Percentiles rank a stretch among this genome's conserved stretches.
phyloP scores from a whole-genome alignment of 2,888 invertebrate genomes.

The Helleia helle region DNA sequence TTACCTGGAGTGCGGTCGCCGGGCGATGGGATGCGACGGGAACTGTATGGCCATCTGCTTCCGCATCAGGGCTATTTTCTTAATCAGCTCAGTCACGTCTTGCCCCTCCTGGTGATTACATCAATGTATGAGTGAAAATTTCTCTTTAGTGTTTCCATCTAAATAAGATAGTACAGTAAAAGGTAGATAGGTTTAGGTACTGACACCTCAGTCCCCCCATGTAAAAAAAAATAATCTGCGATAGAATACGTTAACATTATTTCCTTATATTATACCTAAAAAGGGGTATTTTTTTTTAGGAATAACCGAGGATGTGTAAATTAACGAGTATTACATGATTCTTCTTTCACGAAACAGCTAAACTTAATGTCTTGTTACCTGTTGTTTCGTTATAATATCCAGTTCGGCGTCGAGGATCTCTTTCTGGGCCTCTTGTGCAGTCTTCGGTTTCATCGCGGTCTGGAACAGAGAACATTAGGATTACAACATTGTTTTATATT shows the following conservation, averaged over 20 bases:
- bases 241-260: too few species aligned
- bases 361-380: too few species aligned
- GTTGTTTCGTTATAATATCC: slow-evolving; percentile 91
- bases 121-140: not conserved
- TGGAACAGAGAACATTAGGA: slow-evolving; percentile 30
- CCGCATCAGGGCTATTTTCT: slow-evolving; percentile 83
- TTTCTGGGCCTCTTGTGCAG: slow-evolving; percentile 87
- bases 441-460: slow-evolving; percentile 69
- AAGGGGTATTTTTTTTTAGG: too few species aligned
- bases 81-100: slow-evolving; percentile 87
- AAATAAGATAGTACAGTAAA: too few species aligned
- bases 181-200: too few species aligned
- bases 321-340: too few species aligned
- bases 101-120: slow-evolving; percentile 78
- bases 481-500: not conserved
- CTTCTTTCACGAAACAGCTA: too few species aligned
- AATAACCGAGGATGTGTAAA: too few species aligned
- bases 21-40: slow-evolving; percentile 35
- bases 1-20: slow-evolving; percentile 49
- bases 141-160: not conserved
- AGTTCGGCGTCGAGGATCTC: slow-evolving; percentile 93
- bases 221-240: too few species aligned
- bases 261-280: too few species aligned
- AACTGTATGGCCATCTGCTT: slow-evolving; percentile 66
- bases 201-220: too few species aligned